These are phyloP conservation scores for Odobenus rosmarus DNA, from an alignment of 2,113 vertebrate genomes.

Conservation along the genomic window DNA sequence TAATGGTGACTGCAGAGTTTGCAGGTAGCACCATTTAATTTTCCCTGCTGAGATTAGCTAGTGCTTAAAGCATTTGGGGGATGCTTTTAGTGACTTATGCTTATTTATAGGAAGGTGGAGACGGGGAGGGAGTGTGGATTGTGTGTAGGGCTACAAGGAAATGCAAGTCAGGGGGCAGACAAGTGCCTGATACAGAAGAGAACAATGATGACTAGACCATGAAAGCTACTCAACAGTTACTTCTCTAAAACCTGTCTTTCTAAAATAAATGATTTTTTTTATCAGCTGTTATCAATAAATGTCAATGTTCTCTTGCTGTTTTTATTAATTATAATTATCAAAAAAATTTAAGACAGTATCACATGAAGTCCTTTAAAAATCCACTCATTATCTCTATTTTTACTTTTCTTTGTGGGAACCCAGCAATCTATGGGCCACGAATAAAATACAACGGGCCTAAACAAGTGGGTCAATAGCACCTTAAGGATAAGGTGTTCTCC, in stretches of 20 bases:
- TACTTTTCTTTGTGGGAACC: background rate
- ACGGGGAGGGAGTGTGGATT: too few species aligned
- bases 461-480: background rate
- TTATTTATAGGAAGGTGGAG: background rate
- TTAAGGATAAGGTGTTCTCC: background rate
- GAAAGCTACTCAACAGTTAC: background rate
- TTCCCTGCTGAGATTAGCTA: background rate
- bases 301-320: background rate
- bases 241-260: background rate
- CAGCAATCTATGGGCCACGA: background rate
- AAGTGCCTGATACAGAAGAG: accelerated
- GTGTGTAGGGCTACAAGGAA: background rate
- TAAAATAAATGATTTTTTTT: background rate
- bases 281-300: background rate
- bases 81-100: background rate
- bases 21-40: background rate
- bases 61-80: background rate
- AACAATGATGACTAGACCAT: accelerated
- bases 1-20: background rate
- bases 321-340: background rate
- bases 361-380: background rate
- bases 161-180: background rate
- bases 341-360: background rate
- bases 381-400: background rate
- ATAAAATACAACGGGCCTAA: background rate